A percentile compares a stretch with the other conserved stretches of the same genome.
These are phyloP conservation scores for Paragorgia papillata DNA, from an alignment of 92 coral and sea anemone species.

Conservation along the genomic window DNA sequence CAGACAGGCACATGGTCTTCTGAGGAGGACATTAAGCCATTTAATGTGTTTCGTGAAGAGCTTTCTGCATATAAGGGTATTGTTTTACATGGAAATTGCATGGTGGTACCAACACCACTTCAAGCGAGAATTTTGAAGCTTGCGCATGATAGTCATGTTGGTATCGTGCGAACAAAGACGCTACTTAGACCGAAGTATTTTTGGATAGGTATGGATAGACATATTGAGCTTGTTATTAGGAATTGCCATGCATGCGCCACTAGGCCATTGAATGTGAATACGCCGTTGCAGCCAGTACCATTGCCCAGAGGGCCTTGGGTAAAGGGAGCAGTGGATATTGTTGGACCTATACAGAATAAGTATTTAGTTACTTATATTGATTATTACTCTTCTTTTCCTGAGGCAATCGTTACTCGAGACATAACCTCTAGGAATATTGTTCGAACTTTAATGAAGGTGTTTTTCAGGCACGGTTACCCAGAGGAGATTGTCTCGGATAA, in stretches of 20 bases:
- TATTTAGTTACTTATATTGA: conserved; percentile 54
- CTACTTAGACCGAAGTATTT: conserved; percentile 50
- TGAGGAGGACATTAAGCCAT: conserved; percentile 20
- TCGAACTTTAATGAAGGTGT: conserved; percentile 43
- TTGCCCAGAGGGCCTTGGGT: conserved; percentile 61
- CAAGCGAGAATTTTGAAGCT: conserved; percentile 43
- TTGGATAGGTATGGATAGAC: conserved; percentile 66
- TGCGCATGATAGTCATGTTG: conserved; percentile 58
- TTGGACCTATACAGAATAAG: conserved; percentile 57
- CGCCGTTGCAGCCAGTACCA: conserved; percentile 52
- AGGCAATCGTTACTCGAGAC: conserved; percentile 28
- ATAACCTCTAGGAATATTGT: conserved; percentile 52
- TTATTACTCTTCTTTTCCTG: conserved; percentile 57
- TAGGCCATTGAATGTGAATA: conserved; percentile 48
- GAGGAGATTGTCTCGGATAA: too few species aligned
- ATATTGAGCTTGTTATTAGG: conserved; percentile 44
- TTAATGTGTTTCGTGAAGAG: conserved; percentile 12
- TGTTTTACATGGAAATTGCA: conserved; percentile 49
- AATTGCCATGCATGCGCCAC: conserved; percentile 51
- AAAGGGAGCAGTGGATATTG: conserved; percentile 60
- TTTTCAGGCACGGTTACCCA: conserved; percentile 61
- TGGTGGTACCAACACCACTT: conserved; percentile 50
- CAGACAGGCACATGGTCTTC: conserved; percentile 9
- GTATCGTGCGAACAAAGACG: conserved; percentile 60
- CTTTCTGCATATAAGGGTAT: conserved; percentile 50